Base-by-base conservation (phyloP, 2,113 vertebrate genomes). In the Apistogramma diplotaenia region DNA sequence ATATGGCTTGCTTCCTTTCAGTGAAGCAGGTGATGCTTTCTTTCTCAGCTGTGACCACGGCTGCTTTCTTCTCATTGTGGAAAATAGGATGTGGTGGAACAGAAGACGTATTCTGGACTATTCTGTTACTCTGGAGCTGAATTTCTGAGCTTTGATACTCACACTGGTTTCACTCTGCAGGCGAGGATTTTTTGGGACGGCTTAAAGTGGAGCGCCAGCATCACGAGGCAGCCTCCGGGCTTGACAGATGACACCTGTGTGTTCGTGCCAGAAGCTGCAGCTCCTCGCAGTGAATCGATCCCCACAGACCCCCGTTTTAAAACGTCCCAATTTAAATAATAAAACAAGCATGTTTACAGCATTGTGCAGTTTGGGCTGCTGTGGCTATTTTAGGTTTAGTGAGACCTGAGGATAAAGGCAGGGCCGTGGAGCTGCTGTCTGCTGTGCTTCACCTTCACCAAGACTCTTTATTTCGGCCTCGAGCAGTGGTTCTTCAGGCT, bases 11-110 rank as follows among this genome's bases (percentile, higher is more conserved):
- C 58, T 80, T 60, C 43, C 16, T 57, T 35, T 81, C 27, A 31
- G 21, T 29, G 55, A 76, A 3, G 5, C 78, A 86, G 81, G 84
- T 83, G 82, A 85, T 86, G 56, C 55, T 74, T 84, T 81, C 78
- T 84, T 78, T 43, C n/a, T 65, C 56, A 53, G 60, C 56, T 71
- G 53, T 15, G 78, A 77, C 73, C 75, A 49, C 53, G 70, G 71
- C 62, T n/a, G 56, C 15, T 55, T 70, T 76, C 80, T 76, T 78
- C 77, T 85, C 72, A 15, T 29, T 3, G 33, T 46, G 74, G 76
- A 21, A 60, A 59, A 70, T 53, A n/a, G 71, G 46, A 4, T 21
- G 83, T 27, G 58, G 77, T 71, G 31, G 57, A 75, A 71, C 15
- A 21, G 31, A 74, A 62, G 46, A 61, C 13, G 40, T 51, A 53